Conservation (phyloP, 2,113 vertebrate genomes). For the Cyanoramphus novaezelandiae region DNA sequence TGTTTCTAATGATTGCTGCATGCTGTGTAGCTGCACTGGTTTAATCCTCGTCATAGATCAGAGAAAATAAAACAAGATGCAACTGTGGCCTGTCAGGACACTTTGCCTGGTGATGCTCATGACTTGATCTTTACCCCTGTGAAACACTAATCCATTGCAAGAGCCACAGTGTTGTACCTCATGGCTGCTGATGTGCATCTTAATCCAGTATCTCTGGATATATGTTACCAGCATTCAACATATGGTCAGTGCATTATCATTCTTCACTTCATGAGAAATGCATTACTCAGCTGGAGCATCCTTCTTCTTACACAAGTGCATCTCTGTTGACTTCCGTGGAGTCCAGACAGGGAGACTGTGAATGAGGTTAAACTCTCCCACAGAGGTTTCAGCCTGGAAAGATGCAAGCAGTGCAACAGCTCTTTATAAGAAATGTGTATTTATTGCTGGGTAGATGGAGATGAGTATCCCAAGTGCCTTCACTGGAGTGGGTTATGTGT, state of each 20-base stretch:
- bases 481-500: not conserved
- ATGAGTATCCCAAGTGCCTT: not conserved
- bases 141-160: not conserved
- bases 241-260: not conserved
- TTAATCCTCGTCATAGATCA: not conserved
- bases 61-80: not conserved
- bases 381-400: not conserved
- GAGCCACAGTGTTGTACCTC: not conserved
- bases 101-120: not conserved
- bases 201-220: not conserved
- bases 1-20: not conserved
- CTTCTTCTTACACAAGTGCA: not conserved
- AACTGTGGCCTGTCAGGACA: not conserved
- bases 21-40: not conserved
- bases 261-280: not conserved
- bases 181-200: not conserved
- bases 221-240: not conserved
- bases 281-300: not conserved
- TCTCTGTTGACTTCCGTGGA: not conserved
- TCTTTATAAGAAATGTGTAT: not conserved
- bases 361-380: not conserved
- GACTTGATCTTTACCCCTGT: not conserved
- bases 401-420: not conserved
- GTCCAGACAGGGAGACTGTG: not conserved
- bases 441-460: not conserved